Evolutionary conservation across 2,113 vertebrate genomes (phyloP).

Genomic region (Pyxicephalus adspersus): DNA sequence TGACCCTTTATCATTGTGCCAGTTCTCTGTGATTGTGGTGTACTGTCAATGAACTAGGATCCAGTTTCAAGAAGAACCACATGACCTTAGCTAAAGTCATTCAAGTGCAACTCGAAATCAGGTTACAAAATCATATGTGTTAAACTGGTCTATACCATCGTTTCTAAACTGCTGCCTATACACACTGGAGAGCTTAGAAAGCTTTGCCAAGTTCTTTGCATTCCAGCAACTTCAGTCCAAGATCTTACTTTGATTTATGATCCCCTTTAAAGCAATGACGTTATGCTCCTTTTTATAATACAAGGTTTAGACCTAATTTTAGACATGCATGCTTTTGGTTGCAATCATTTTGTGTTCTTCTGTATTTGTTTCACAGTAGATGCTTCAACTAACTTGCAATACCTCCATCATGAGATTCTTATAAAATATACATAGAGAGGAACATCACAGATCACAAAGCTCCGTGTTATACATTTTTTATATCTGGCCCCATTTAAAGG

Average conservation of each 20-base stretch:
- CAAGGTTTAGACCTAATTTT: not conserved
- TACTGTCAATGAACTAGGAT: constrained; percentile 11
- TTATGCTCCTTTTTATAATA: not conserved
- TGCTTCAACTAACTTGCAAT: not conserved
- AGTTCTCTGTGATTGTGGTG: not conserved
- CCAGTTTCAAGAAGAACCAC: constrained; percentile 9
- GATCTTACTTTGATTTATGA: constrained; percentile 29
- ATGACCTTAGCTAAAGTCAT: constrained; percentile 47
- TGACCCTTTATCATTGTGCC: not conserved
- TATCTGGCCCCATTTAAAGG: constrained; percentile 24
- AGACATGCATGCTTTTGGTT: constrained; percentile 8
- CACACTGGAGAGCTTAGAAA: not conserved
- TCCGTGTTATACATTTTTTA: constrained; percentile 22
- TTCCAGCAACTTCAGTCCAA: constrained; percentile 29
- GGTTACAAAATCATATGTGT: constrained; percentile 50
- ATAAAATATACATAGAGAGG: constrained; percentile 28
- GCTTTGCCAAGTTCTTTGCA: constrained; percentile 22
- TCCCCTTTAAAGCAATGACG: not conserved
- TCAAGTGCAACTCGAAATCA: constrained; percentile 37
- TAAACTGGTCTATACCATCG: constrained; percentile 18
- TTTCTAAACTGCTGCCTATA: constrained; percentile 12
- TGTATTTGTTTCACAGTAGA: not conserved
- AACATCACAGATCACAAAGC: not conserved
- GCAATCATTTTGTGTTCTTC: constrained; percentile 6
- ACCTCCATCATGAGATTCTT: not conserved